Percentiles rank a stretch among this genome's conserved stretches.
Evolutionary conservation across 1,140 invertebrate species (phyloP).

Genomic region (Euura lappo): DNA sequence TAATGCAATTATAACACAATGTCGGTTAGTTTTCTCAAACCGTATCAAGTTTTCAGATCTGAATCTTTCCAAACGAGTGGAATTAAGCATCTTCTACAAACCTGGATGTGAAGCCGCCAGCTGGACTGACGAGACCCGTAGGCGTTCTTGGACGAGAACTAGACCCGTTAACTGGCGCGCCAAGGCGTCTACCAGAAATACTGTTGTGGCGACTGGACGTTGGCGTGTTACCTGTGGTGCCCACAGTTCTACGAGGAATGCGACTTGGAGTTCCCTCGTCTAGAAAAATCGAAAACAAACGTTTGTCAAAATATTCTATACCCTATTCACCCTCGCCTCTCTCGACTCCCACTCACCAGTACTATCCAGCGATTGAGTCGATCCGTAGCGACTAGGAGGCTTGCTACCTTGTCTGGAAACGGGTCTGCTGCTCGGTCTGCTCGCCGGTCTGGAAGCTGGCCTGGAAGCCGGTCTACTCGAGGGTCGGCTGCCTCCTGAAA

Average conservation of each 20-base stretch:
- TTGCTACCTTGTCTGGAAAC: constrained; percentile 84
- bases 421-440: constrained; percentile 77
- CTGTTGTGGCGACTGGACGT: constrained; percentile 58
- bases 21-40: constrained; percentile 18
- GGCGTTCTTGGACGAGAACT: constrained; percentile 75
- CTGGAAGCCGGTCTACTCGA: constrained; percentile 67
- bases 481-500: constrained; percentile 56
- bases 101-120: constrained; percentile 69
- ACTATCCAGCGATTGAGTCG: constrained; percentile 88
- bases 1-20: constrained; percentile 26
- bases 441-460: constrained; percentile 68
- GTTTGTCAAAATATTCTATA: not conserved
- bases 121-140: constrained; percentile 73
- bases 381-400: constrained; percentile 91
- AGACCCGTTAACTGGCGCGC: constrained; percentile 57
- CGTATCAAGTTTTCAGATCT: constrained; percentile 19
- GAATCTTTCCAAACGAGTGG: constrained; percentile 23
- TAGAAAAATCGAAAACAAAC: constrained; percentile 27
- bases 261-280: constrained; percentile 70
- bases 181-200: constrained; percentile 49
- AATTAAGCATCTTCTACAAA: constrained; percentile 45
- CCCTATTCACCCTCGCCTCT: constrained; percentile 31
- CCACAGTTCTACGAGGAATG: constrained; percentile 72
- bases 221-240: constrained; percentile 57
- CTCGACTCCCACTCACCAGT: constrained; percentile 67